phyloP scores from a whole-genome alignment of 2,113 vertebrate genomes.

The Stegostoma tigrinum region DNA sequence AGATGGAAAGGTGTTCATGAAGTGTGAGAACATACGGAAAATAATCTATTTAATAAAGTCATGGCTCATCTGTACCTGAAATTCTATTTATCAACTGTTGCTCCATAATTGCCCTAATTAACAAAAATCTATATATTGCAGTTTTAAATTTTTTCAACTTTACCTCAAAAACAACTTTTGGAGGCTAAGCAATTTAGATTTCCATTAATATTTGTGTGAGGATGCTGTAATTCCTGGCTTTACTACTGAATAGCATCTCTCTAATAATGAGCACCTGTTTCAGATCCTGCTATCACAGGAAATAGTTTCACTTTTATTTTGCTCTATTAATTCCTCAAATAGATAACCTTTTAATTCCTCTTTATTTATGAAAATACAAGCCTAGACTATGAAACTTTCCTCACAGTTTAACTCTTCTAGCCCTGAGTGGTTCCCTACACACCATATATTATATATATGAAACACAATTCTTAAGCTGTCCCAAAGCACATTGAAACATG shows the following conservation, averaged over 20 bases:
- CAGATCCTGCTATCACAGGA: not conserved
- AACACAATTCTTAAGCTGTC: too few species aligned
- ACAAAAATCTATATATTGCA: not conserved
- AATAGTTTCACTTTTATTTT: not conserved
- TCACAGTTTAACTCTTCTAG: too few species aligned
- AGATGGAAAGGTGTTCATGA: not conserved
- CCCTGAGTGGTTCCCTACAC: too few species aligned
- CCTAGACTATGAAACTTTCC: too few species aligned
- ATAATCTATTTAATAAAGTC: not conserved
- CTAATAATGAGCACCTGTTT: not conserved
- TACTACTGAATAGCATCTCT: not conserved
- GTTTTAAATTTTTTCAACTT: not conserved
- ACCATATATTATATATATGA: too few species aligned
- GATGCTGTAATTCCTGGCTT: not conserved
- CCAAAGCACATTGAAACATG: too few species aligned
- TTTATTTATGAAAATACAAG: not conserved
- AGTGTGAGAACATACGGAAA: not conserved
- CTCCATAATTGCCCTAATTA: not conserved
- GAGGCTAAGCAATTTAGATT: not conserved
- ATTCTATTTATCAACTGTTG: not conserved
- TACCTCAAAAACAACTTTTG: not conserved
- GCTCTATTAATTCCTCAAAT: not conserved
- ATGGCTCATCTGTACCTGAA: not conserved
- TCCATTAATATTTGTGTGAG: not conserved
- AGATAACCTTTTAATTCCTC: not conserved